These are phyloP conservation scores for Cathartes aura DNA, from an alignment of 2,113 vertebrate species.

Conservation along the genomic window DNA sequence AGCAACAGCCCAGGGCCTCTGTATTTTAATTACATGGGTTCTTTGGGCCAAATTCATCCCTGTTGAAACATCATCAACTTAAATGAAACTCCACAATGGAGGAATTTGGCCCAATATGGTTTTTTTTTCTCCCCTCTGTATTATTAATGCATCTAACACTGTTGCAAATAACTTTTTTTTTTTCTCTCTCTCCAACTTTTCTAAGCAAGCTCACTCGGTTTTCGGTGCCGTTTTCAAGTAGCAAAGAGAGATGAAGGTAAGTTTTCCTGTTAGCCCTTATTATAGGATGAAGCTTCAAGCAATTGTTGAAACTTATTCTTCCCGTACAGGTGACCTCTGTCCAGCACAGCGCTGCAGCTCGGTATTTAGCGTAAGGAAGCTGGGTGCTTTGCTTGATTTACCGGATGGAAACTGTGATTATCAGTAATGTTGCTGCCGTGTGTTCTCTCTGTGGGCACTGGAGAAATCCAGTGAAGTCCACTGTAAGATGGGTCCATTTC, in stretches of 20 bases:
- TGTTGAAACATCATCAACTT: neutral
- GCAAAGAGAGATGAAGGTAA: neutral
- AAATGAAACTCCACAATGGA: neutral
- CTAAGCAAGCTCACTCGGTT: neutral
- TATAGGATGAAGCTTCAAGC: neutral
- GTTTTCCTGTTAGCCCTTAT: neutral
- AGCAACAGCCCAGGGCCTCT: neutral
- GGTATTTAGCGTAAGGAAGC: neutral
- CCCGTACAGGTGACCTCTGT: accelerated
- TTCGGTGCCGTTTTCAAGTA: neutral
- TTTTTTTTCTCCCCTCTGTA: accelerated
- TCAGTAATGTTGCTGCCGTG: neutral
- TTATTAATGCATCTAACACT: neutral
- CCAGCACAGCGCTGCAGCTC: neutral
- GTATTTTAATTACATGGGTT: slow-evolving; percentile 28
- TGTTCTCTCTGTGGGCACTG: neutral
- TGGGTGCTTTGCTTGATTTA: neutral
- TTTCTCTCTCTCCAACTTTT: neutral
- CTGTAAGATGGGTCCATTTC: neutral
- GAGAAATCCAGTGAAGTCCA: neutral
- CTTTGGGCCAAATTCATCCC: neutral
- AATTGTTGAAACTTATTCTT: neutral
- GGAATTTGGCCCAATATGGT: neutral
- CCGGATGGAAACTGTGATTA: neutral
- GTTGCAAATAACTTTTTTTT: neutral